Evolutionary conservation across 2,113 vertebrate genomes (phyloP), one percentile per base, ranked within the genome.

Genomic region (Rhodinocichla rosea): DNA sequence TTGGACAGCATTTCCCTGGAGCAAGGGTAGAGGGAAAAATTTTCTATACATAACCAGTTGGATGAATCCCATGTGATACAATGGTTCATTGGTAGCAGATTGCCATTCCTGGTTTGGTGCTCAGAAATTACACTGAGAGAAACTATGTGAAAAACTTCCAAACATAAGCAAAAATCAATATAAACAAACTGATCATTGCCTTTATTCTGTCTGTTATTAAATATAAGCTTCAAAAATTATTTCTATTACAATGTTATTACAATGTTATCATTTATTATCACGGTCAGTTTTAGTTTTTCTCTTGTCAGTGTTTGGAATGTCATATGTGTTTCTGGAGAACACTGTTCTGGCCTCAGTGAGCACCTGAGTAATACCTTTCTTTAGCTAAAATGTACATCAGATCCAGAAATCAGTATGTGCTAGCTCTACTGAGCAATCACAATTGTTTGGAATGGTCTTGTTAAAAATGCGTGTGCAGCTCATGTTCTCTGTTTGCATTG

Each of bases 1-100:
- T 98, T 77, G 98, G 98, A 57, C 98, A 98, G 71, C 92, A 95
- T 81, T 98, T 98, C 60, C 96, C 98, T 98, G 33, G 19, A 89
- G 87, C 39, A 92, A 84, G 75, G 87, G 69, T 2, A 65, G 37
- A 55, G 33, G 59, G 49, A 74, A 86, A 81, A 22, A 39, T 62
- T 90, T 73, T 26, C 71, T 75, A 3, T 23, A 20, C 13, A 56
- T 4, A 39, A 60, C 3, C 0, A 0, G 15, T 26, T 59, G 63
- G 52, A 30, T 39, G 11, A 89, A 80, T 78, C 47, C 44, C 15
- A 3, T 27, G 24, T 5, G 52, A 45, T 56, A 55, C 24, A 60
- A 35, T 2, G 4, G 33, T 18, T 83, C 40, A 33, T 14, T 52
- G 20, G 10, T 44, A 13, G 47, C 45, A 30, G 40, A 57, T 42